Percentiles rank a stretch among this genome's conserved stretches.
phyloP scores from a whole-genome alignment of 2,888 invertebrate genomes.

The Microchrysa polita region DNA sequence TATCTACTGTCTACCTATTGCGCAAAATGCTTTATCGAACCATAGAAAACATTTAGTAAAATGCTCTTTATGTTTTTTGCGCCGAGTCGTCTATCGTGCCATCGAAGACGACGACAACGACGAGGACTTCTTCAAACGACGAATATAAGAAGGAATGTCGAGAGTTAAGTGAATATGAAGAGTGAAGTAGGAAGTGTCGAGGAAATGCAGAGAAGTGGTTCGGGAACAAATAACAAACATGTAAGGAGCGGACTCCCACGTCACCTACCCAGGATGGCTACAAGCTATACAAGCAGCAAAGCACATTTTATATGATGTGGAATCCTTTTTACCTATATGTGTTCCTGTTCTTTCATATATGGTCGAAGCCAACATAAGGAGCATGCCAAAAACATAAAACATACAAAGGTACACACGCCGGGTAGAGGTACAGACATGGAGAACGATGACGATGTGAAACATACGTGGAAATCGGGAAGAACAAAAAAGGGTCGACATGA shows the following conservation, averaged over 20 bases:
- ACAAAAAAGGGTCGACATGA: conserved; percentile 40
- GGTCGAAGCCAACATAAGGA: too few relatives aligned
- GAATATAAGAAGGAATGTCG: conserved; percentile 16
- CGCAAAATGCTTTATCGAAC: conserved; percentile 35
- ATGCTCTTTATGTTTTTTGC: conserved; percentile 43
- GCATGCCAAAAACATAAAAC: too few relatives aligned
- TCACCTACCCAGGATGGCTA: neutral
- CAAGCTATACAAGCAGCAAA: neutral
- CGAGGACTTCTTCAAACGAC: conserved; percentile 21
- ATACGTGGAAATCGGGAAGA: conserved; percentile 38
- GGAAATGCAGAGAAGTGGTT: conserved; percentile 46
- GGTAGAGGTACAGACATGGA: neutral
- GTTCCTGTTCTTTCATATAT: neutral
- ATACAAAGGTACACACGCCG: neutral
- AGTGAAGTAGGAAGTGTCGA: conserved; percentile 46
- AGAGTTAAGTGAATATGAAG: conserved; percentile 18
- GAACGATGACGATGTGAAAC: conserved; percentile 32
- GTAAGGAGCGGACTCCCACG: neutral
- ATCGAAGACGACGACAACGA: too few relatives aligned
- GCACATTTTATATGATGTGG: neutral
- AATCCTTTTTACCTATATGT: conserved; percentile 6
- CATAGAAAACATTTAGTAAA: conserved; percentile 43
- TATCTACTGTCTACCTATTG: conserved; percentile 23
- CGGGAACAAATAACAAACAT: conserved; percentile 45
- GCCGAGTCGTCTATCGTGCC: too few relatives aligned